Evolutionary conservation across 1,140 invertebrate genomes (phyloP).

Genomic region (Pseudomyrmex dendroicus): DNA sequence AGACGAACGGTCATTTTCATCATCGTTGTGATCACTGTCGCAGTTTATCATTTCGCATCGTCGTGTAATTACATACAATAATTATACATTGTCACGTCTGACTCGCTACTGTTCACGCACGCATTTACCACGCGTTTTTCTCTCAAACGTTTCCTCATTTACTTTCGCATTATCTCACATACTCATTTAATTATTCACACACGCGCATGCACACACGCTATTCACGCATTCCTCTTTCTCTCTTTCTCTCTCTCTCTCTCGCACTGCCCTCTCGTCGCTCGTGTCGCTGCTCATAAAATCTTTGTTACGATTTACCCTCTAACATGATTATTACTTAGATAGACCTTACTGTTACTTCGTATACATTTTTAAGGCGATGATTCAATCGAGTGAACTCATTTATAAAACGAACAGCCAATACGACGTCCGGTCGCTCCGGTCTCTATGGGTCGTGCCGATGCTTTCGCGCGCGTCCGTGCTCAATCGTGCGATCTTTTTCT

Average conservation of each 20-base stretch:
- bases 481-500: conserved; percentile 65
- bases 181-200: conserved; percentile 6
- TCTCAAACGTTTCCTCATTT: conserved; percentile 22
- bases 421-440: conserved; percentile 76
- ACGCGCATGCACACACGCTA: conserved; percentile 6
- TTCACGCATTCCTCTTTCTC: background rate
- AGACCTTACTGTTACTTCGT: conserved; percentile 85
- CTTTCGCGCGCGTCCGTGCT: conserved; percentile 11
- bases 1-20: conserved; percentile 46
- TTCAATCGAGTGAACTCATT: conserved; percentile 86
- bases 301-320: conserved; percentile 82
- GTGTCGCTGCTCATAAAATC: conserved; percentile 84
- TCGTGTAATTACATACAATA: conserved; percentile 82
- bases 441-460: conserved; percentile 43
- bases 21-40: conserved; percentile 72
- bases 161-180: conserved; percentile 54
- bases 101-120: conserved; percentile 50
- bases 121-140: conserved; percentile 49
- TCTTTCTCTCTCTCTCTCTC: conserved; percentile 48
- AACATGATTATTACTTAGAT: conserved; percentile 86
- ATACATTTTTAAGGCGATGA: conserved; percentile 87
- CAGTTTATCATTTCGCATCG: conserved; percentile 66
- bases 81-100: conserved; percentile 79
- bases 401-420: conserved; percentile 84
- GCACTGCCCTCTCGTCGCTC: conserved; percentile 71